Evolutionary conservation across 2,113 vertebrate genomes (phyloP).

Genomic region (Desmodus rotundus): DNA sequence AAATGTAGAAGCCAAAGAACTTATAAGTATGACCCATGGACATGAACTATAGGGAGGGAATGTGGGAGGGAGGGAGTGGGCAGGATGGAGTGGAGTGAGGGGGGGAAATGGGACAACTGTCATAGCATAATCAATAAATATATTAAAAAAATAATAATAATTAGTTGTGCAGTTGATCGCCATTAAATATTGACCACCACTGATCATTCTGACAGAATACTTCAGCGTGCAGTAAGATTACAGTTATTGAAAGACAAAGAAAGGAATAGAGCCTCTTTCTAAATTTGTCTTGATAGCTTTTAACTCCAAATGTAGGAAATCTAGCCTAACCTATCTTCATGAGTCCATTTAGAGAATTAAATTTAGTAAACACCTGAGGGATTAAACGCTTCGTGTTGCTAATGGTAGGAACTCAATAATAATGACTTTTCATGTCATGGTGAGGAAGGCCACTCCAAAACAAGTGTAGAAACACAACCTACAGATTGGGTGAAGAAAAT

Average conservation of each 20-base stretch:
- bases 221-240: not conserved
- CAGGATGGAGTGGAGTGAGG: no score
- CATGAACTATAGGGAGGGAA: no score
- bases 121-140: no score
- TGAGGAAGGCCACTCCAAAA: not conserved
- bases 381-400: not conserved
- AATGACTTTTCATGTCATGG: not conserved
- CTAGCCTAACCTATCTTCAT: not conserved
- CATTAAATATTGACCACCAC: not conserved
- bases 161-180: not conserved
- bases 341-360: not conserved
- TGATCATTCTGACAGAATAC: not conserved
- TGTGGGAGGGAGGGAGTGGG: no score
- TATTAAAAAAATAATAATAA: not conserved
- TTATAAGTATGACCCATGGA: no score
- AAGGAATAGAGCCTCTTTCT: not conserved
- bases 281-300: not conserved
- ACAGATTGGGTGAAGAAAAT: not conserved
- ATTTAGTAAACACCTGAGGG: not conserved
- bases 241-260: not conserved
- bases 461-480: not conserved
- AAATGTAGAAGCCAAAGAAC: no score
- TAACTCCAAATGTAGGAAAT: not conserved
- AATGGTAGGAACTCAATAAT: not conserved
- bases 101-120: no score